Conservation (phyloP, 1,140 invertebrate genomes). For the Mercenaria mercenaria region DNA sequence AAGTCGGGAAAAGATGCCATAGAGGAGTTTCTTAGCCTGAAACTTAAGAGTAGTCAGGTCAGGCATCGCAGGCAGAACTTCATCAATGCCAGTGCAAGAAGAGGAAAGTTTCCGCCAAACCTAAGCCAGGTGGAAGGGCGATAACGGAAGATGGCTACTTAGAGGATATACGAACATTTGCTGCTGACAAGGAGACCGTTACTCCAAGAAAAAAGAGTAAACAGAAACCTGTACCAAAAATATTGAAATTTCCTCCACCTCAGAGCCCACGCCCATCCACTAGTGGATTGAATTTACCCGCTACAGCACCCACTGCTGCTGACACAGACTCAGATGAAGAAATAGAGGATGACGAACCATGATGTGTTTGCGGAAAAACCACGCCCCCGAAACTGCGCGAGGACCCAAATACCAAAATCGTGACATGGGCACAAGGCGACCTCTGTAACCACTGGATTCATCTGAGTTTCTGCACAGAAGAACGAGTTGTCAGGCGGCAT, state of each 20-base stretch:
- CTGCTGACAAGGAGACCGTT: background rate
- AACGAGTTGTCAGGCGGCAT: background rate
- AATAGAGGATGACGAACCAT: background rate
- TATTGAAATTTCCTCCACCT: background rate
- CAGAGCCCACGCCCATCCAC: background rate
- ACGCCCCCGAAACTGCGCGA: background rate
- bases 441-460: background rate
- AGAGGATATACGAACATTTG: background rate
- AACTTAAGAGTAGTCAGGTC: background rate
- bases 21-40: background rate
- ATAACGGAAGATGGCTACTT: background rate
- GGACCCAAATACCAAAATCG: background rate
- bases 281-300: background rate
- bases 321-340: background rate
- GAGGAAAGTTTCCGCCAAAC: background rate
- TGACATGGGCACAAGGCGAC: slow-evolving; percentile 10
- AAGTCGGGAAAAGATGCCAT: slow-evolving; percentile 8
- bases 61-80: background rate
- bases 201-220: background rate
- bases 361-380: background rate
- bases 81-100: background rate
- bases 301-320: background rate
- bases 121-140: background rate
- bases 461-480: slow-evolving; percentile 4
- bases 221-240: background rate